Evolutionary conservation across 1,140 invertebrate genomes (phyloP).

Genomic region (Dreissena polymorpha): DNA sequence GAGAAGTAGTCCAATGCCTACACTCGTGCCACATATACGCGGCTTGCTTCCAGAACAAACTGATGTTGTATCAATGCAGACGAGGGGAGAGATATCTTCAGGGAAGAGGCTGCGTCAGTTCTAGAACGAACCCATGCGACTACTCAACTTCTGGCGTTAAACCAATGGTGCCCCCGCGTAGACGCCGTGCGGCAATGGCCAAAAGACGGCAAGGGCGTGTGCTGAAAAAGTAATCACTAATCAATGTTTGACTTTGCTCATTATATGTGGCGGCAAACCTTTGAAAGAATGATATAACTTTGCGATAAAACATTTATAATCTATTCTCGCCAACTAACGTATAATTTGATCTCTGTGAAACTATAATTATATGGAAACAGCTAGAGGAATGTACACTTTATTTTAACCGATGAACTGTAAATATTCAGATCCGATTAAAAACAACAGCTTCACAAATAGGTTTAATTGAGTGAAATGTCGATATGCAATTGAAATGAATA

Average conservation of each 20-base stretch:
- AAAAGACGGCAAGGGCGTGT: background rate
- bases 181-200: background rate
- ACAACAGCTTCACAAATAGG: too few species aligned
- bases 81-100: constrained; percentile 30
- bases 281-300: background rate
- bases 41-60: background rate
- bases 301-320: background rate
- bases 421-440: too few species aligned
- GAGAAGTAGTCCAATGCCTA: constrained; percentile 31
- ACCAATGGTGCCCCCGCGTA: too few species aligned
- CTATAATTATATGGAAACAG: too few species aligned
- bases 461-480: too few species aligned
- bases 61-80: constrained; percentile 28
- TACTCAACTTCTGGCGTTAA: constrained; percentile 32
- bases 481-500: too few species aligned
- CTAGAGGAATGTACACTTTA: too few species aligned
- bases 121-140: constrained; percentile 32
- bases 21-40: constrained; percentile 47
- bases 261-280: background rate
- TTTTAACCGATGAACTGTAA: too few species aligned
- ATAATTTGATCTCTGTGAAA: too few species aligned
- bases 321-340: background rate
- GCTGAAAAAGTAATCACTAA: background rate
- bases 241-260: background rate
- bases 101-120: constrained; percentile 21